Evolutionary conservation across 2,888 invertebrate species (phyloP), one percentile per base, ranked within the genome.

Genomic region (Arrhopalites spinosus): DNA sequence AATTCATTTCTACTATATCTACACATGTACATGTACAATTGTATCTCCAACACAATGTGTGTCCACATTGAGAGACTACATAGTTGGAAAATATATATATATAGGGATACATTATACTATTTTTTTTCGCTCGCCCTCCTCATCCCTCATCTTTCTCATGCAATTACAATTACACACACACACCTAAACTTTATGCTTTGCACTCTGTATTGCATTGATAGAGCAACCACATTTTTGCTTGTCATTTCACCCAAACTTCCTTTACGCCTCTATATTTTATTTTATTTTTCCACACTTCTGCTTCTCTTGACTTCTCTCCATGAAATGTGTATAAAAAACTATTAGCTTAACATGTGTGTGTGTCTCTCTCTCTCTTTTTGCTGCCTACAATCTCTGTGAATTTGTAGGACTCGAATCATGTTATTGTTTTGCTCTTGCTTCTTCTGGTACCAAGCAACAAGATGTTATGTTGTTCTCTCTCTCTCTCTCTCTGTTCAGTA

Each of bases 161-260:
- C 63, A 63, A 36, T 36, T 36, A 36, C 36, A 36, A 11, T 7
- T 11, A 36, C 36, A 59, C 13, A 15, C 50, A 50, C 23, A 36
- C 64, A 64, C n/a, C 36, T 30, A 20, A 17, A 50, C 20, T 66
- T 66, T 50, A n/a, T n/a, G 50, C 15, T 50, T 17, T 50, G 50
- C 50, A 13, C 25, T 27, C 59, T 15, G 25, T 5, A 59, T 11
- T 27, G 27, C 23, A 25, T 23, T 59, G 25, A 59, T 59, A 59
- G 59, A 59, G 23, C 59, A 59, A 25, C 25, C 59, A 59, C 59
- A 68, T 68, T 68, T 66, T 68, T 68, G 68, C 68, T 25, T 50
- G 68, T 68, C 68, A 68, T 68, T 68, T 68, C 68, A 68, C 50
- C 50, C 50, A 36, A 36, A 36, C 36, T 36, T 36, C 36, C 36